phyloP scores from a whole-genome alignment of 2,888 invertebrate genomes.

The Andrena haemorrhoa region DNA sequence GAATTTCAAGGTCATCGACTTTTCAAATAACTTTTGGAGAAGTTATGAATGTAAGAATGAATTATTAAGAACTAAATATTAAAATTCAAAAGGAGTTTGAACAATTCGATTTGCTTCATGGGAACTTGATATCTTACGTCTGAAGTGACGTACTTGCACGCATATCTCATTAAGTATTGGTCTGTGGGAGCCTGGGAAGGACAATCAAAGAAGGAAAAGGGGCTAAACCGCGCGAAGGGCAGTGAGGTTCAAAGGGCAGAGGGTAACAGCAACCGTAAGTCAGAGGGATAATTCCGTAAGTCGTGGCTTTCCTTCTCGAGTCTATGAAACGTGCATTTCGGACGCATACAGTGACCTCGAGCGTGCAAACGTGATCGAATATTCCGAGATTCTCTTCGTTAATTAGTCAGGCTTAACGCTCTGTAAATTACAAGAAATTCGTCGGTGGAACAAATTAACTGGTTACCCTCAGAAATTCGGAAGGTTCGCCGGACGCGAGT shows the following conservation, averaged over 20 bases:
- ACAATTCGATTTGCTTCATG: neutral
- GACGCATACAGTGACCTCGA: slow-evolving; percentile 29
- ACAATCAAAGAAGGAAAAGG: slow-evolving; percentile 37
- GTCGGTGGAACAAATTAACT: neutral
- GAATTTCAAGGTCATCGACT: too few species aligned
- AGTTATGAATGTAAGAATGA: neutral
- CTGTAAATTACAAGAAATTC: neutral
- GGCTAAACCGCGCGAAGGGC: slow-evolving; percentile 69
- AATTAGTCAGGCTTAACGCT: slow-evolving; percentile 4
- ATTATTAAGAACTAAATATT: neutral
- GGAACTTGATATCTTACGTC: neutral
- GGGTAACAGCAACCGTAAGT: slow-evolving; percentile 33
- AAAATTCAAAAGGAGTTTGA: neutral
- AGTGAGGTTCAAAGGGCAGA: slow-evolving; percentile 71
- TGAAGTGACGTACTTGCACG: too few species aligned
- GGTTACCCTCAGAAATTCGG: neutral
- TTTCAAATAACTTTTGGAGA: too few species aligned
- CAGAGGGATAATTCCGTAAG: slow-evolving; percentile 41
- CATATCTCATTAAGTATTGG: slow-evolving; percentile 34
- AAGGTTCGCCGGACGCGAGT: neutral
- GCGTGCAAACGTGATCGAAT: slow-evolving; percentile 37
- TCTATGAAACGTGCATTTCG: slow-evolving; percentile 36
- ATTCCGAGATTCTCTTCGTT: slow-evolving; percentile 30
- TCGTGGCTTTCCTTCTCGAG: slow-evolving; percentile 29
- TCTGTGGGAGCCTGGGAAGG: neutral